Base-by-base conservation (phyloP, 2,797 vertebrate genomes). In the Karalla daura region DNA sequence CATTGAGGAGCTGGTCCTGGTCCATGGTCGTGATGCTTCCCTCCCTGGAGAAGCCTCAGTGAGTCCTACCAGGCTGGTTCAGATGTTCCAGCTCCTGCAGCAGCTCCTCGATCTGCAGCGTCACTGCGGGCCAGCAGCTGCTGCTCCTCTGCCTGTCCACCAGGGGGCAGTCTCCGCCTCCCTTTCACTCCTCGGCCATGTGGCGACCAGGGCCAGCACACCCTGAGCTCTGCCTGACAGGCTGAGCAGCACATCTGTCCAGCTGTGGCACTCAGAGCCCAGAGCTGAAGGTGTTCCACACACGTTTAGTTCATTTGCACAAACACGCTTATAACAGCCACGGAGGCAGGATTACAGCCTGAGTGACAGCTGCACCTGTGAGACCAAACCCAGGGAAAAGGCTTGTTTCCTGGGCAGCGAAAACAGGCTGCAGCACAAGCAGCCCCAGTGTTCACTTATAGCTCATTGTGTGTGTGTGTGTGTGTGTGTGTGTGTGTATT, bases 91-190 rank as follows among this genome's bases (percentile, higher is more conserved):
- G n/a, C n/a, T n/a, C n/a, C n/a, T n/a, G n/a, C n/a, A n/a, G n/a
- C n/a, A n/a, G 28, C 2, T n/a, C n/a, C 12, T 44, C 3, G 36
- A 74, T 70, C 35, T 86, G 84, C 81, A 69, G 1, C 0, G 82
- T 88, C 85, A 86, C 41, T 24, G 17, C 7, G 9, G 11, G 3
- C 15, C 20, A 44, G 28, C 35, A 41, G 2, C 23, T 74, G 70
- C 27, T 8, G 0, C 60, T 61, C 46, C 9, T 9, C 1, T 0
- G 14, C 3, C 15, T 0, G 4, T 0, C 73, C 90, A 81, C 68
- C 18, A 89, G 89, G 18, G 67, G 70, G 84, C 64, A n/a, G 9
- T 5, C 5, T 64, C 14, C 1, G 24, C 74, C 24, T 63, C 17
- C 14, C 1, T 73, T 76, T 75, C 10, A 46, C 21, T 37, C 15